Evolutionary conservation across 2,113 vertebrate species (phyloP), one percentile per base, ranked within the genome.

Genomic region (Bos javanicus): DNA sequence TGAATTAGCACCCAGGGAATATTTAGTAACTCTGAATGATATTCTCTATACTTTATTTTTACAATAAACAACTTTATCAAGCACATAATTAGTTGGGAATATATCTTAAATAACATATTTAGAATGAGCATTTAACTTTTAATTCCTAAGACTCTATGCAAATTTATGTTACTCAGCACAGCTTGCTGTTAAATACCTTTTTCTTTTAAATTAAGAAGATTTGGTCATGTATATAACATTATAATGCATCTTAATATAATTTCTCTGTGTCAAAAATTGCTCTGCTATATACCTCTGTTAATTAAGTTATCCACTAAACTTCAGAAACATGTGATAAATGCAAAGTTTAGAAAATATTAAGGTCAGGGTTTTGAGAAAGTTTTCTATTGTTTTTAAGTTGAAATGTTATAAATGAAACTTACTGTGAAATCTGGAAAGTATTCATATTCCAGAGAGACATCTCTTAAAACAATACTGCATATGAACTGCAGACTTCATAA

Each of bases 351-450:
- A 90, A 88, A 98, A 98, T 67, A 12, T 84, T 67, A 98, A 97
- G 56, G n/a, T 94, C 98, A 98, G 94, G 43, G 26, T 94, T 98
- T 97, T 5, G 16, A 97, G 81, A 95, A 96, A n/a, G 19, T 28
- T 95, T 21, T 80, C 25, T 78, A 64, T 95, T 97, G 60, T 94
- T 97, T 92, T 83, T 97, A 84, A 26, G 91, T 81, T 97, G 9
- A 95, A 62, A 92, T 57, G 39, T 94, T 95, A 87, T 89, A 98
- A 92, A 78, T 97, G 78, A 56, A 91, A 82, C 7, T 50, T 98
- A 78, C 92, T 92, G 26, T 57, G 98, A 92, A 54, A 98, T 94
- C 93, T 98, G 89, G 85, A 95, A 98, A 96, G n/a, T 88, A 98
- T 93, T 97, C 95, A 25, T 56, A 96, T 97, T 92, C 36, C 74